Evolutionary conservation across 1,140 invertebrate species (phyloP), one percentile per base, ranked within the genome.

Genomic region (Bicyclus anynana): DNA sequence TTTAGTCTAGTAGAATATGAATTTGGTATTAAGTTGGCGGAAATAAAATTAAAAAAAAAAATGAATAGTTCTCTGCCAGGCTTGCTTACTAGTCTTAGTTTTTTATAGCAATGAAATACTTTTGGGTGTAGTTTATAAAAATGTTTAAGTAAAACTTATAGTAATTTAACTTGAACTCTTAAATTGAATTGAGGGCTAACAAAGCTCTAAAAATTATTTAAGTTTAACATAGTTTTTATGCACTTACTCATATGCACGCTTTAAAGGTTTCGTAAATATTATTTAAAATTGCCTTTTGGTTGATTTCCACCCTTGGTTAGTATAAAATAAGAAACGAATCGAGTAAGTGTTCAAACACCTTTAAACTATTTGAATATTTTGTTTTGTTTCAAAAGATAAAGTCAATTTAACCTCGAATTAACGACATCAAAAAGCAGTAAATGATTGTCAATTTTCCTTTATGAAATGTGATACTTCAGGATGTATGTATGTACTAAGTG

Each of bases 391-490:
- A 18, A 21, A 37, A 26, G 6, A 38, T 17, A 40, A 20, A n/a
- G 62, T 59, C 52, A 64, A 64, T 64, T 64, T 52, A 26, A 44
- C 17, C 49, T 44, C 33, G 50, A 52, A 57, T 54, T 61, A 61
- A 51, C 18, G 20, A 17, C 42, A 38, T 38, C 37, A 38, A 29
- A 23, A 20, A 52, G 16, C 47, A 62, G 49, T 53, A 67, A 65
- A 55, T 53, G 44, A 65, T 66, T 66, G 64, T 67, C 72, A 77
- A 72, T 74, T 78, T 77, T 70, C 66, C 62, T 77, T 77, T 72
- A 60, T 54, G 33, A 67, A 72, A 74, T 84, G 79, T 82, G 79
- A 84, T 84, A 80, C 51, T 72, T 61, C 66, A 74, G 66, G n/a
- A 74, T 78, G 65, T 69, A 62, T 64, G 50, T 50, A 63, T 59